Percentiles rank a stretch among this genome's conserved stretches.
These are phyloP conservation scores for Drosophila ercepeae DNA, from an alignment of 1,140 invertebrate species.

Conservation along the genomic window DNA sequence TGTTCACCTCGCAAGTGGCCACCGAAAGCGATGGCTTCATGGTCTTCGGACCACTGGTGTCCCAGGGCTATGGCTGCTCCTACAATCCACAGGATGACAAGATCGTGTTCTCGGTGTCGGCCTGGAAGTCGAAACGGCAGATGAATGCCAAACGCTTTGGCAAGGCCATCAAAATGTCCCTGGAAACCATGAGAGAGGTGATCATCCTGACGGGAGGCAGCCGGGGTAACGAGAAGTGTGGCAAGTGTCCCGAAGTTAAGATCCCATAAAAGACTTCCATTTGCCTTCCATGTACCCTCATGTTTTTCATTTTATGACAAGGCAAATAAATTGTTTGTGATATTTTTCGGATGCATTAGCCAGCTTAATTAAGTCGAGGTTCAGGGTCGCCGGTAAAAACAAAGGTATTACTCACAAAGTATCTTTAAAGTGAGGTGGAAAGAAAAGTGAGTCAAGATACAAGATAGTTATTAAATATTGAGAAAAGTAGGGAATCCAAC, in stretches of 20 bases:
- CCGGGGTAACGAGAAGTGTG: not conserved
- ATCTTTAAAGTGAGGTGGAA: no score
- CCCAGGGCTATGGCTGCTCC: constrained; percentile 92
- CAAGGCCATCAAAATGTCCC: constrained; percentile 17
- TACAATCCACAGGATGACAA: constrained; percentile 91
- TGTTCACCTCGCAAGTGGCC: constrained; percentile 94
- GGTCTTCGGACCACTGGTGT: constrained; percentile 91
- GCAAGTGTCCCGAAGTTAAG: constrained; percentile 1
- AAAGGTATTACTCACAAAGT: no score
- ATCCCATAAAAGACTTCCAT: not conserved
- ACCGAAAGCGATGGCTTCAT: constrained; percentile 90
- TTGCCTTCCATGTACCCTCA: not conserved
- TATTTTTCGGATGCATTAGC: not conserved
- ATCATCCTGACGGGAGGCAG: constrained; percentile 20
- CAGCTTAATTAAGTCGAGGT: constrained; percentile 4
- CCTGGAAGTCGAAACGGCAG: constrained; percentile 84
- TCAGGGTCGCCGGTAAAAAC: no score
- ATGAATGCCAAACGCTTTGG: constrained; percentile 13
- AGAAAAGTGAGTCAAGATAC: no score
- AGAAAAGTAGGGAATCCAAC: no score
- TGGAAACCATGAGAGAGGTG: constrained; percentile 39
- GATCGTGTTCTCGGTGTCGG: constrained; percentile 89
- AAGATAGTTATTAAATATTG: no score
- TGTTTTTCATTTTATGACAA: not conserved
- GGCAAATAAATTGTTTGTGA: not conserved